Conservation (phyloP, 2,888 invertebrate species). For the Dastarcus helophoroides region DNA sequence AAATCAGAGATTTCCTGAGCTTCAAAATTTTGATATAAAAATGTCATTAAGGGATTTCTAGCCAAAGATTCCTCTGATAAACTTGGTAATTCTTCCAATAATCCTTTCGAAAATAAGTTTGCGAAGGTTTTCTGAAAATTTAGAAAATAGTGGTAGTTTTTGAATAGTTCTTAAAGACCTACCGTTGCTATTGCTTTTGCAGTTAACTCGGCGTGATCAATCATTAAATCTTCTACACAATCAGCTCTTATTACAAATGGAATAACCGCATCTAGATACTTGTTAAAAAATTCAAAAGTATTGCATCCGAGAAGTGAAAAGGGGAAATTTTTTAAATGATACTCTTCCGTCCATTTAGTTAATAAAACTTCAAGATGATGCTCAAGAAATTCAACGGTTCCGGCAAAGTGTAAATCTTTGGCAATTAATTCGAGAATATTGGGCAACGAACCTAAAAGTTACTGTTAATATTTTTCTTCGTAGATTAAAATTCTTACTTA, state of each 20-base stretch:
- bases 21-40: slow-evolving; percentile 3
- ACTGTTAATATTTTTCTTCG: too few relatives aligned
- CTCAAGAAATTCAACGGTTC: slow-evolving; percentile 34
- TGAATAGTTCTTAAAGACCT: too few relatives aligned
- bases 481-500: slow-evolving; percentile 15
- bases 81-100: slow-evolving; percentile 1
- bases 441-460: slow-evolving; percentile 17
- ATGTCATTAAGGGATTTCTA: slow-evolving; percentile 3
- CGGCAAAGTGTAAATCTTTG: slow-evolving; percentile 20
- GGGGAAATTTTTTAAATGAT: slow-evolving; percentile 30
- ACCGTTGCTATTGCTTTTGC: too few relatives aligned
- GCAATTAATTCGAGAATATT: slow-evolving; percentile 22
- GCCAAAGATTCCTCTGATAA: slow-evolving; percentile 2
- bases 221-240: background rate
- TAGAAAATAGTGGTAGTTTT: too few relatives aligned
- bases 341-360: slow-evolving; percentile 29
- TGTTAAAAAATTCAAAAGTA: slow-evolving; percentile 33
- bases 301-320: slow-evolving; percentile 30
- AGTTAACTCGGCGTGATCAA: too few relatives aligned
- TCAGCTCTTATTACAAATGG: slow-evolving; percentile 26
- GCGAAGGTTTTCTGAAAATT: slow-evolving; percentile 8
- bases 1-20: background rate
- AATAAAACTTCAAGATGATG: slow-evolving; percentile 40
- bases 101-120: slow-evolving; percentile 5
- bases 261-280: slow-evolving; percentile 33